Base-by-base conservation (phyloP, 1,140 invertebrate species). In the Neodiprion lecontei region DNA sequence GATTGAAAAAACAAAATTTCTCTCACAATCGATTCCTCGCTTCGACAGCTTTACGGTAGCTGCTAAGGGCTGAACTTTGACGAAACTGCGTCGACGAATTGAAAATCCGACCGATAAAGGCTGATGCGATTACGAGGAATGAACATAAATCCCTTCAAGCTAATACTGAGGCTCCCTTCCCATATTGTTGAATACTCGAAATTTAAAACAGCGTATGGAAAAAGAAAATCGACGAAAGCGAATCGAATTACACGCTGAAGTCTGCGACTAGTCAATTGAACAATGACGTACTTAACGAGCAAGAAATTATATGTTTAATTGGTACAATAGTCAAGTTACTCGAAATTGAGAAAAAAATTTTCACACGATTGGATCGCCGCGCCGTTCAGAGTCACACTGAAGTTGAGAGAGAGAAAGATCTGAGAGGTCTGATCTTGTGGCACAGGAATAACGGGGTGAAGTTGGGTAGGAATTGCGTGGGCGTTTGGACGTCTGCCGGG, bases 111-210 rank as follows among this genome's bases (percentile, higher is more conserved):
- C 17, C 17, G 17, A 40, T 5, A 40, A 40, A 61, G 53, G 53
- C 53, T 61, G 53, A 61, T 61, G 11, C 53, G 53, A 61, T 61
- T 61, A 61, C 53, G 53, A 61, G 53, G 8, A 61, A 61, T 61
- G 53, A 61, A 61, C 53, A 61, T 61, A 61, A 61, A 61, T 61
- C 53, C 53, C 7, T 61, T 61, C 53, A 61, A 17, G 5, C 5
- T 8, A 61, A 61, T 61, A 61, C n/a, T 5, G 53, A 61, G 28
- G 28, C 2, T 40, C 50, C 50, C 50, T 11, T 14, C 10, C 50
- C 10, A 10, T 53, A 53, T 0, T 2, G n/a, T 53, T 14, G 50
- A 53, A 53, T 14, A 53, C 50, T 14, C 1, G 50, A 10, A 11
- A 10, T 53, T 53, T 40, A 40, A 40, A 40, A 40, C 28, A 3